Evolutionary conservation across 30 jellyfish, hydroid and myxozoan genomes (phyloP), one percentile per base, ranked within the genome.

Genomic region (Pelagia noctiluca): DNA sequence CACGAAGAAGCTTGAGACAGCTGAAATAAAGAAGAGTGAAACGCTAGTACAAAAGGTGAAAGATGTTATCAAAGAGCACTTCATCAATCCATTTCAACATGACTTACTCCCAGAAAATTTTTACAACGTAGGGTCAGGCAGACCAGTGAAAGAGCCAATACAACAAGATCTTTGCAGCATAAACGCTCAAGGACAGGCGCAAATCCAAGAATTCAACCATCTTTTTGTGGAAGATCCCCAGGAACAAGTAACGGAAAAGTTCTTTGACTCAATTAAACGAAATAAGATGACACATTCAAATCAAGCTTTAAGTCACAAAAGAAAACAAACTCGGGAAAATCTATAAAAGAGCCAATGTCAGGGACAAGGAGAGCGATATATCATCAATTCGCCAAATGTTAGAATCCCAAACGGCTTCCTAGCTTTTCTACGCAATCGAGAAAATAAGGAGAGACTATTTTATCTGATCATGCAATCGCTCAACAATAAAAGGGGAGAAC

Each of bases 401-500:
- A 47, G 18, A 16, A 52, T 37, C 47, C 85, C 85, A 3, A n/a
- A 32, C n/a, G 76, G 47, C 50, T 36, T 72, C 50, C 28, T 24
- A 3, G 50, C 24, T 3, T 72, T 72, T 31, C 30, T 72, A 24
- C 42, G 76, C 12, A 72, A 72, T 31, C 75, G 85, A 69, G 65
- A 46, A n/a, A 72, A 72, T 31, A 72, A 72, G 71, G 85, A 37
- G 71, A 46, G 76, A 19, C 30, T 72, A 30, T 72, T 72, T 47
- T 28, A 72, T 13, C 30, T 63, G 19, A 63, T 63, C 8, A 10
- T 3, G 24, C 52, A 25, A 7, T 3, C 24, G 52, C n/a, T 10
- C 7, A 24, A 2, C 16, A 70, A 69, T 19, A 35, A 69, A 30
- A 69, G n/a, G 26, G 2, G n/a, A 30, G 29, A 63, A 23, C 82